Evolutionary conservation across 1,140 invertebrate genomes (phyloP).

Genomic region (Drosophila auraria): DNA sequence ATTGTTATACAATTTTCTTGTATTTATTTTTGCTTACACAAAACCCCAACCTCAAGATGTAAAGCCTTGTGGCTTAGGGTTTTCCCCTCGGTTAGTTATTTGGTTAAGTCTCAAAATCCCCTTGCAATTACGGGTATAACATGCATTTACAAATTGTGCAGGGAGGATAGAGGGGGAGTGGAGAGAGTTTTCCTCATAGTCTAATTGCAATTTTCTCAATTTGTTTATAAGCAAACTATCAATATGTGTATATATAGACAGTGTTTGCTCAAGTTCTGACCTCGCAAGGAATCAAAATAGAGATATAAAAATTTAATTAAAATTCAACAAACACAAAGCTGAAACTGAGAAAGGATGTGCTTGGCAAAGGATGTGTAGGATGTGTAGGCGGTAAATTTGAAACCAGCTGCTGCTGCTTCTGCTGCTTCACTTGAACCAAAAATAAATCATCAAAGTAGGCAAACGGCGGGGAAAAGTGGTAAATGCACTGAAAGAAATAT

Average conservation of each 20-base stretch:
- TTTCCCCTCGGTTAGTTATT: slow-evolving; percentile 12
- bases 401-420: slow-evolving; percentile 23
- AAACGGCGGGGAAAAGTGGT: background rate
- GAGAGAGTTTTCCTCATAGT: slow-evolving; percentile 9
- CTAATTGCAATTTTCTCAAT: slow-evolving; percentile 31
- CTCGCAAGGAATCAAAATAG: slow-evolving; percentile 12
- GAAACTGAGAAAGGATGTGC: slow-evolving; percentile 18
- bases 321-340: slow-evolving; percentile 40
- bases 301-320: slow-evolving; percentile 45
- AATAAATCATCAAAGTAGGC: slow-evolving; percentile 50
- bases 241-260: background rate
- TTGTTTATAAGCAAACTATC: slow-evolving; percentile 40
- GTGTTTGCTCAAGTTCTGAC: slow-evolving; percentile 30
- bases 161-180: too few relatives aligned
- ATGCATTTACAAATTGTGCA: slow-evolving; percentile 34
- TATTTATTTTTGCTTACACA: background rate
- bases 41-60: background rate
- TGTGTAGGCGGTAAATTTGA: slow-evolving; percentile 30
- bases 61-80: background rate
- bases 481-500: slow-evolving; percentile 1
- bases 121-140: slow-evolving; percentile 13
- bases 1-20: background rate
- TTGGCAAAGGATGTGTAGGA: too few relatives aligned
- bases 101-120: slow-evolving; percentile 12
- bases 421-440: slow-evolving; percentile 35